Conservation (phyloP, 2,113 vertebrate genomes). For the Otis tarda region DNA sequence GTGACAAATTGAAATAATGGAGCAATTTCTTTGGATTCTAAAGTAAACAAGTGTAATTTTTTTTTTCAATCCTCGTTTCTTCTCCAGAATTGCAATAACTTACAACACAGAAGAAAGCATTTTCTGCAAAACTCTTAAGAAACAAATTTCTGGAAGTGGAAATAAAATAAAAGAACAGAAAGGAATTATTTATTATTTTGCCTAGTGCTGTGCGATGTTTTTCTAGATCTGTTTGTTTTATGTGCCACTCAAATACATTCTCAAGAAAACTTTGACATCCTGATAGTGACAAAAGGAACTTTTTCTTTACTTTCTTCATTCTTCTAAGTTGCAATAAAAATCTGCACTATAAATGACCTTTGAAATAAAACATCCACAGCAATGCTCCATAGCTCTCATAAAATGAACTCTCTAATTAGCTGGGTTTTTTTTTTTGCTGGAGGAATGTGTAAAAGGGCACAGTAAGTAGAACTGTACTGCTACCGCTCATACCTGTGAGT, state of each 20-base stretch:
- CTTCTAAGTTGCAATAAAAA: not conserved
- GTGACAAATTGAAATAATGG: not conserved
- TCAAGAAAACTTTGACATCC: not conserved
- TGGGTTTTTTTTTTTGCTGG: not conserved
- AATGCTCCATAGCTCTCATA: not conserved
- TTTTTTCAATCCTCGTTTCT: not conserved
- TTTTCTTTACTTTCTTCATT: not conserved
- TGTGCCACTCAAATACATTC: accelerated
- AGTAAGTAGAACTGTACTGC: not conserved
- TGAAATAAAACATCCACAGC: slow-evolving; percentile 2
- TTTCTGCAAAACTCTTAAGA: not conserved
- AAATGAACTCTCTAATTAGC: not conserved
- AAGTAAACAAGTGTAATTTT: not conserved
- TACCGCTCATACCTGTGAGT: not conserved
- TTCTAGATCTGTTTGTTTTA: not conserved
- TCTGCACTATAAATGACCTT: slow-evolving; percentile 1
- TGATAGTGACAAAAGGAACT: not conserved
- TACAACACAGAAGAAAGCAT: not conserved
- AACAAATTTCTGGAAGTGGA: not conserved
- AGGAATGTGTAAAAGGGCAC: not conserved
- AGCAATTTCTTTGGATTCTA: not conserved
- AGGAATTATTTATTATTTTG: not conserved
- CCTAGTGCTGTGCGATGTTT: not conserved
- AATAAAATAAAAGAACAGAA: not conserved
- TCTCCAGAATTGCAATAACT: not conserved